Evolutionary conservation across 2,888 invertebrate genomes (phyloP).

Genomic region (Meteorus colon): DNA sequence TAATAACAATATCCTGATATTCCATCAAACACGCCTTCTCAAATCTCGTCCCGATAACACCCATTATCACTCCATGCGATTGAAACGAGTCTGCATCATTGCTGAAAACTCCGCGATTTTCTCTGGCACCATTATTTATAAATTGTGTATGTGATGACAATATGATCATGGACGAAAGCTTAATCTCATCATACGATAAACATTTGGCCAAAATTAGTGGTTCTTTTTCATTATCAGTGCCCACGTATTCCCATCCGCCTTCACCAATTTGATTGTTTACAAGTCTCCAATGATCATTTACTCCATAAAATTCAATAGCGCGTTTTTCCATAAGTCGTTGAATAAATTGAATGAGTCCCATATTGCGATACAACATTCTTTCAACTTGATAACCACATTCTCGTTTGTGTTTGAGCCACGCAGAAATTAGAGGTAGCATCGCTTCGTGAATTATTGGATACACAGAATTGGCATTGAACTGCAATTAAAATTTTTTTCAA

Average conservation of each 20-base stretch:
- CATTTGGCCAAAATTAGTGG: slow-evolving; percentile 76
- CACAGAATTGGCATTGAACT: slow-evolving; percentile 74
- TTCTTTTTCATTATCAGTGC: slow-evolving; percentile 75
- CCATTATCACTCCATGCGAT: slow-evolving; percentile 75
- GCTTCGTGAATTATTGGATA: slow-evolving; percentile 83
- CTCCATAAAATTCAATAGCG: slow-evolving; percentile 75
- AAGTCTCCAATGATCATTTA: slow-evolving; percentile 75
- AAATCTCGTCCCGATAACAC: slow-evolving; percentile 73
- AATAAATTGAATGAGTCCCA: slow-evolving; percentile 76
- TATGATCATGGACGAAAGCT: slow-evolving; percentile 77
- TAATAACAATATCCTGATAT: slow-evolving; percentile 78
- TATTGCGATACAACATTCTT: slow-evolving; percentile 76
- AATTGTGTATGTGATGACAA: slow-evolving; percentile 78
- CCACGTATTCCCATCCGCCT: slow-evolving; percentile 78
- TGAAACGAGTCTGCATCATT: slow-evolving; percentile 73
- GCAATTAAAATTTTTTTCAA: slow-evolving; percentile 20
- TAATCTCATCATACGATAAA: slow-evolving; percentile 80
- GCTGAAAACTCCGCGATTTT: slow-evolving; percentile 74
- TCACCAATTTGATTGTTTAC: slow-evolving; percentile 73
- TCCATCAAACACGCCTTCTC: slow-evolving; percentile 77
- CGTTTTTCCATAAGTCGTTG: slow-evolving; percentile 77
- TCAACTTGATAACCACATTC: slow-evolving; percentile 74
- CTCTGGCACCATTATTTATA: slow-evolving; percentile 77
- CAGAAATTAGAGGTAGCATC: slow-evolving; percentile 77
- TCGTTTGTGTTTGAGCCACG: slow-evolving; percentile 80